Percentiles rank a stretch among this genome's conserved stretches.
phyloP scores from a whole-genome alignment of 2,113 vertebrate species.

The Brachyistius frenatus region DNA sequence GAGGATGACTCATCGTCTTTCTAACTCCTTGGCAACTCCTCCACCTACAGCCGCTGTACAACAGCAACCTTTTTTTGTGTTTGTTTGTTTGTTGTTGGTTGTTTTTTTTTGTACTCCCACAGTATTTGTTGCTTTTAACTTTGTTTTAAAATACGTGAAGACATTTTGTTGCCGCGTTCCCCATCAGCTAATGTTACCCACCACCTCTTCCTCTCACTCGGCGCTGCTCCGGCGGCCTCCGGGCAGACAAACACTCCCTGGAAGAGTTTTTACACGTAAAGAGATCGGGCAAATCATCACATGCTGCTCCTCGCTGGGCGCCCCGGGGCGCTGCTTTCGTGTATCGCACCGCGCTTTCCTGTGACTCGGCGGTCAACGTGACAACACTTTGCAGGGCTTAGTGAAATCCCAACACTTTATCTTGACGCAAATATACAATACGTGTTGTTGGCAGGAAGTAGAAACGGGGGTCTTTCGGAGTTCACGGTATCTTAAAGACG shows the following conservation, averaged over 20 bases:
- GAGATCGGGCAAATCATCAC: slow-evolving; percentile 47
- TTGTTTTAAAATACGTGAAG: slow-evolving; percentile 1
- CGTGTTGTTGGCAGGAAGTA: background rate
- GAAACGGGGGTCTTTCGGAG: background rate
- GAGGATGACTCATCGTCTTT: slow-evolving; percentile 36
- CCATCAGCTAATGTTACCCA: background rate
- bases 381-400: background rate
- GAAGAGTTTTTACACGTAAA: slow-evolving; percentile 16
- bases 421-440: background rate
- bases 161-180: background rate
- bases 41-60: slow-evolving; percentile 7
- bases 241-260: slow-evolving; percentile 8
- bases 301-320: slow-evolving; percentile 43
- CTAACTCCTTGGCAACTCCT: slow-evolving; percentile 11
- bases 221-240: background rate
- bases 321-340: slow-evolving; percentile 13
- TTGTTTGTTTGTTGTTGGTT: too few species aligned
- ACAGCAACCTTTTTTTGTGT: background rate
- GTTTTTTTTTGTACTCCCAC: background rate
- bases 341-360: slow-evolving; percentile 5
- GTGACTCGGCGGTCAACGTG: slow-evolving; percentile 24
- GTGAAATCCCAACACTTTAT: slow-evolving; percentile 3
- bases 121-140: slow-evolving; percentile 1
- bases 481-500: background rate
- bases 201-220: slow-evolving; percentile 4